Percentiles rank a stretch among this genome's conserved stretches.
Evolutionary conservation across 2,797 vertebrate species (phyloP).

Genomic region (Astyanax mexicanus): DNA sequence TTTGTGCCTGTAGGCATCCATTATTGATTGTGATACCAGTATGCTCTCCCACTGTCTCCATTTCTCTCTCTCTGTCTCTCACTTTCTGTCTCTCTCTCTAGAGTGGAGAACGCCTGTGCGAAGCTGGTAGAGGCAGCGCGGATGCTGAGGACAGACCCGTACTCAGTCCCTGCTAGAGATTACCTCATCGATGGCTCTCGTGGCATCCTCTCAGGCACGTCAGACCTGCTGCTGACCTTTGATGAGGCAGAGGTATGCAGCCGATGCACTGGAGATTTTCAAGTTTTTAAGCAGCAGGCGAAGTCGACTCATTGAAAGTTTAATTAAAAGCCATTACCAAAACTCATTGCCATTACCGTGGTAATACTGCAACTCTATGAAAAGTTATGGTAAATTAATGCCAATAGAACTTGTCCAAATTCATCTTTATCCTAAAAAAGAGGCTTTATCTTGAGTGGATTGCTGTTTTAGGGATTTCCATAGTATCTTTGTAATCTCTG

Average conservation of each 20-base stretch:
- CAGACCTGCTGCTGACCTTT: conserved; percentile 95
- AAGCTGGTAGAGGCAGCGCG: conserved; percentile 95
- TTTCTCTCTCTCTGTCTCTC: not conserved
- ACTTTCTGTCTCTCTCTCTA: conserved; percentile 62
- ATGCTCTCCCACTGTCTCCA: not conserved
- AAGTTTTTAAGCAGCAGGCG: not conserved
- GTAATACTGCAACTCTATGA: not conserved
- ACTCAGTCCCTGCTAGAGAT: conserved; percentile 96
- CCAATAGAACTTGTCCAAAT: too few relatives aligned
- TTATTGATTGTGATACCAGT: conserved; percentile 8
- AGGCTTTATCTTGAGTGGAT: too few relatives aligned
- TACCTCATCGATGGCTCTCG: conserved; percentile 98
- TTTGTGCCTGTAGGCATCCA: not conserved
- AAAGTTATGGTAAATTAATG: not conserved
- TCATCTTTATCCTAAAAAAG: too few relatives aligned
- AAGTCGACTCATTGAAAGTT: not conserved
- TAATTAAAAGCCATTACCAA: not conserved
- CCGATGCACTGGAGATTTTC: not conserved
- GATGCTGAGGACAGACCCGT: conserved; percentile 97
- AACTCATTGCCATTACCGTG: not conserved
- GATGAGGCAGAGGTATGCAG: conserved; percentile 93
- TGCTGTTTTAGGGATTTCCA: too few relatives aligned
- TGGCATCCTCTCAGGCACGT: conserved; percentile 97
- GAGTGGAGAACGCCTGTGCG: conserved; percentile 95
- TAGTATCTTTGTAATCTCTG: too few relatives aligned